A percentile compares a stretch with the other conserved stretches of the same genome.
These are phyloP conservation scores for Pocillopora meandrina DNA, from an alignment of 92 coral and sea anemone species.

Conservation along the genomic window DNA sequence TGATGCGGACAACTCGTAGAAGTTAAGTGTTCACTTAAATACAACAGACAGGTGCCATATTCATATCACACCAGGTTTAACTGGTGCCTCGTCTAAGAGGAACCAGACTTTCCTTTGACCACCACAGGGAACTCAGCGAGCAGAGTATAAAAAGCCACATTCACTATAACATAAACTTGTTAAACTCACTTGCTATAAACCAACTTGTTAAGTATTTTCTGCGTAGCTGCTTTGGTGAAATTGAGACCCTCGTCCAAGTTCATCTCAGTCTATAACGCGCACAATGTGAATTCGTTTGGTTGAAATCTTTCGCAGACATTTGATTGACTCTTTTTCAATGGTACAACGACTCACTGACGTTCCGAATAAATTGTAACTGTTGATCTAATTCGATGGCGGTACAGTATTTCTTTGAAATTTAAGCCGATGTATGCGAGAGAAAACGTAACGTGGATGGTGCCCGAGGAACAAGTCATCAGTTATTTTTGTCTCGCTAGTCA, in stretches of 20 bases:
- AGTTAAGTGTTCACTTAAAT: neutral
- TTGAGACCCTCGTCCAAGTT: slow-evolving; percentile 37
- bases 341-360: too few species aligned
- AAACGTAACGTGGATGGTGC: neutral
- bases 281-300: neutral
- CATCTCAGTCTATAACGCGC: neutral
- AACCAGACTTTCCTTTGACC: neutral
- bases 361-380: too few species aligned
- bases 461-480: slow-evolving; percentile 11
- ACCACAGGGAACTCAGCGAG: neutral
- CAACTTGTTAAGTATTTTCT: slow-evolving; percentile 68
- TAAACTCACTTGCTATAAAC: slow-evolving; percentile 80
- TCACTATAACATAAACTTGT: neutral
- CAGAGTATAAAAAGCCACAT: neutral
- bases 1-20: neutral
- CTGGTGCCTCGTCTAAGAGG: neutral
- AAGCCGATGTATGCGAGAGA: neutral
- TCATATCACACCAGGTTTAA: neutral
- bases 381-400: too few species aligned
- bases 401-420: neutral
- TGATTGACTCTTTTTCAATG: too few species aligned
- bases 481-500: slow-evolving; percentile 28
- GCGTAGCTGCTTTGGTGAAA: slow-evolving; percentile 58
- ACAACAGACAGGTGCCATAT: slow-evolving; percentile 25
- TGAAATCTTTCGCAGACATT: too few species aligned